Evolutionary conservation across 2,888 invertebrate genomes (phyloP).

Genomic region (Dorcus hopei): DNA sequence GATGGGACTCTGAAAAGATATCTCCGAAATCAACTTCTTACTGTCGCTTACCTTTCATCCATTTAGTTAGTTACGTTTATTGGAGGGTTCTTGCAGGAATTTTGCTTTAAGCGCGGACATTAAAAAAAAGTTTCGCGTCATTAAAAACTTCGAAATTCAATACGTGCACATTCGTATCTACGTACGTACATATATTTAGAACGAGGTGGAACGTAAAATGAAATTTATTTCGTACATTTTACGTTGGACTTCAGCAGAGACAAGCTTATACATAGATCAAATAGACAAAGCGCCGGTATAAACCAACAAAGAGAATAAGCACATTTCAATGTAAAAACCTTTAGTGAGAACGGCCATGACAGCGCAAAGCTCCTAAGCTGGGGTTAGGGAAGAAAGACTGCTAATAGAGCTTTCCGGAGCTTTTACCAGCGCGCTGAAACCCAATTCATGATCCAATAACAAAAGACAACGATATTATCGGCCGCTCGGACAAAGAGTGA

Average conservation of each 20-base stretch:
- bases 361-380: conserved; percentile 50
- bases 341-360: conserved; percentile 46
- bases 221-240: too few species aligned
- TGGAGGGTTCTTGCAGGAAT: background rate
- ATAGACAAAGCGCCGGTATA: conserved; percentile 29
- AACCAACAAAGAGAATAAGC: conserved; percentile 49
- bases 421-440: conserved; percentile 51
- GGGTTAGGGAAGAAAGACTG: conserved; percentile 51
- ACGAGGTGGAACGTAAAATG: too few species aligned
- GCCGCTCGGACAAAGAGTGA: conserved; percentile 49
- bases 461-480: conserved; percentile 54
- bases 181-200: too few species aligned
- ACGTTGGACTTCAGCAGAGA: background rate
- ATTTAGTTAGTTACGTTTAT: conserved; percentile 26
- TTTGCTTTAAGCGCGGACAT: too few species aligned
- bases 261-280: background rate
- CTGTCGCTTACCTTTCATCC: conserved; percentile 19
- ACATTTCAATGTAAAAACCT: conserved; percentile 51
- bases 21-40: conserved; percentile 34
- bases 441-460: conserved; percentile 54
- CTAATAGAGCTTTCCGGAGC: conserved; percentile 53
- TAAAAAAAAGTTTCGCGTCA: too few species aligned
- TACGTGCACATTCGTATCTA: too few species aligned
- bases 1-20: conserved; percentile 42
- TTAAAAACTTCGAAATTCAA: too few species aligned